phyloP scores from a whole-genome alignment of 1,140 invertebrate species.

The Berghia stephanieae region DNA sequence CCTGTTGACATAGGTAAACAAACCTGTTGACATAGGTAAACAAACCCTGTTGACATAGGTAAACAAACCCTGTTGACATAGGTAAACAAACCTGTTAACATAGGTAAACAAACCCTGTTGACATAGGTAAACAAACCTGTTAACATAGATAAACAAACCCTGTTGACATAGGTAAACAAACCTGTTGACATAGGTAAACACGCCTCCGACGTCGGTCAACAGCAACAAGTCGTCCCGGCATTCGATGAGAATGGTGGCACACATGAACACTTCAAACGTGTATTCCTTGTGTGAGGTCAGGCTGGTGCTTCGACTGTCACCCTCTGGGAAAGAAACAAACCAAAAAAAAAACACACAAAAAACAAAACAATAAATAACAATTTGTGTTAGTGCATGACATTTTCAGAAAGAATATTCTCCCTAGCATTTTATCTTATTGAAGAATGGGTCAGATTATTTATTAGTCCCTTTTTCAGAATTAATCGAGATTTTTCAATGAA shows the following conservation, averaged over 20 bases:
- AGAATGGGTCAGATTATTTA: too few species aligned
- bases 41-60: too few species aligned
- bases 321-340: constrained; percentile 44
- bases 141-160: neutral
- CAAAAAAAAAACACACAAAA: too few species aligned
- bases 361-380: too few species aligned
- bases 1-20: neutral
- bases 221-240: constrained; percentile 49
- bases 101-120: neutral
- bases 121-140: neutral
- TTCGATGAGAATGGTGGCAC: constrained; percentile 56
- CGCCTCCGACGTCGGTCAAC: constrained; percentile 54
- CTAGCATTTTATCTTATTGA: too few species aligned
- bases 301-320: constrained; percentile 44
- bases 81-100: neutral
- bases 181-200: constrained; percentile 43
- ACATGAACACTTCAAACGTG: constrained; percentile 66
- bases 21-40: neutral
- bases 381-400: too few species aligned
- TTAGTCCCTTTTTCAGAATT: too few species aligned
- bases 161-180: neutral
- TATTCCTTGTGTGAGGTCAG: constrained; percentile 47
- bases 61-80: neutral
- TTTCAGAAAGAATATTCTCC: too few species aligned
- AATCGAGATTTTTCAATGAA: neutral